phyloP scores from a whole-genome alignment of 2,888 invertebrate species.

The Andrena haemorrhoa region DNA sequence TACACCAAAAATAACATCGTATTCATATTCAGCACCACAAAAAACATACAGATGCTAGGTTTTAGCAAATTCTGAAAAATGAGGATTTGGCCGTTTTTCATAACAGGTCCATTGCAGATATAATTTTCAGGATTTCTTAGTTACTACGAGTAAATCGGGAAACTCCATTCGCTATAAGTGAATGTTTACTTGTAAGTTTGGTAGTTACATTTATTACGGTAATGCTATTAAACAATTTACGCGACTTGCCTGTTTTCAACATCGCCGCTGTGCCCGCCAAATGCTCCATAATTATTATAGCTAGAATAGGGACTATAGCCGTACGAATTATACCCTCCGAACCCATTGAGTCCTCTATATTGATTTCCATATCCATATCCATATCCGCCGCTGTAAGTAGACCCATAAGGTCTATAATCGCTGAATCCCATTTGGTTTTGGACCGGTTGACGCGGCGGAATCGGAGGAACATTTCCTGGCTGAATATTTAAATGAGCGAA shows the following conservation, averaged over 20 bases:
- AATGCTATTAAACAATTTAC: background rate
- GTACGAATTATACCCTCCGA: slow-evolving; percentile 82
- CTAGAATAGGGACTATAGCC: slow-evolving; percentile 84
- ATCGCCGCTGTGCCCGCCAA: slow-evolving; percentile 85
- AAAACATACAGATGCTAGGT: too few relatives aligned
- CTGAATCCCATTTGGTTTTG: slow-evolving; percentile 70
- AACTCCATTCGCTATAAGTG: too few relatives aligned
- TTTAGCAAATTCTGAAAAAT: too few relatives aligned
- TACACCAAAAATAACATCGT: too few relatives aligned
- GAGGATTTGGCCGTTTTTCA: too few relatives aligned
- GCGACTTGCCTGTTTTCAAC: slow-evolving; percentile 87
- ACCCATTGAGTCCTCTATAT: slow-evolving; percentile 66
- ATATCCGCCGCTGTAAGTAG: slow-evolving; percentile 76
- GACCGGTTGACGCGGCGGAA: slow-evolving; percentile 77
- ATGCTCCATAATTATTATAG: slow-evolving; percentile 72
- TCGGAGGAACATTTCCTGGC: slow-evolving; percentile 75
- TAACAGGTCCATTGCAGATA: too few relatives aligned
- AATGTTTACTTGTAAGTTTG: too few relatives aligned
- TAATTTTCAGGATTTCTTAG: too few relatives aligned
- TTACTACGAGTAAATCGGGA: too few relatives aligned
- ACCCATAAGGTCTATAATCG: slow-evolving; percentile 69
- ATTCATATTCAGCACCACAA: too few relatives aligned
- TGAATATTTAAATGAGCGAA: slow-evolving; percentile 56
- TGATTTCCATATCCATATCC: slow-evolving; percentile 75
- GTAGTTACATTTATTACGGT: background rate